Conservation (phyloP, 2,113 vertebrate species). For the Cariama cristata region DNA sequence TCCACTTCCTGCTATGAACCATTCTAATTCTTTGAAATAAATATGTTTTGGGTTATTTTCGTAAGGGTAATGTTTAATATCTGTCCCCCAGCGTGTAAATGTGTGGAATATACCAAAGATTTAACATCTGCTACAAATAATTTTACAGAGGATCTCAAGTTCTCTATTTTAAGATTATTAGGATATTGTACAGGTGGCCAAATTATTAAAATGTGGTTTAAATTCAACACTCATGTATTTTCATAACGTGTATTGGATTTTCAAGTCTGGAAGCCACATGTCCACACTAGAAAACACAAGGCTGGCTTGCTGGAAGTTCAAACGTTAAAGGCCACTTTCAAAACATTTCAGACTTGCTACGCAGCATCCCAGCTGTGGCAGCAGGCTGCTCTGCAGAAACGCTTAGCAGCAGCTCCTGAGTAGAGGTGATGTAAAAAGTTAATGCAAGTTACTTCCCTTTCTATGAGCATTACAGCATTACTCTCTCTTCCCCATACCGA, state of each 20-base stretch:
- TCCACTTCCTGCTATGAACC: constrained; percentile 10
- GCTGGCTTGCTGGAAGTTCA: constrained; percentile 9
- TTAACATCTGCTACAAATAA: constrained; percentile 72
- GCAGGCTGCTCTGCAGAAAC: background rate
- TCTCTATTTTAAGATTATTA: constrained; percentile 62
- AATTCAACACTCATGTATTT: constrained; percentile 24
- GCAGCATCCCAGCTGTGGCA: background rate
- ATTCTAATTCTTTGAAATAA: constrained; percentile 58
- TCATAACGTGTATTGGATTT: background rate
- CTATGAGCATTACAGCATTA: background rate
- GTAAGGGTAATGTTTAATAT: constrained; percentile 14
- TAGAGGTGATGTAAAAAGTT: background rate
- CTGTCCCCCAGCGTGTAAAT: constrained; percentile 27
- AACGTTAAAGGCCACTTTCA: constrained; percentile 30
- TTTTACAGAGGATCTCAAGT: constrained; percentile 36
- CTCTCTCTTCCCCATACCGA: background rate
- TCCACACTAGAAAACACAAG: background rate
- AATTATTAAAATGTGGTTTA: constrained; percentile 69
- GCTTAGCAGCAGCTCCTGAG: background rate
- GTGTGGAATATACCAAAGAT: constrained; percentile 34
- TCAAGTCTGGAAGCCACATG: constrained; percentile 71
- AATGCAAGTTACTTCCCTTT: background rate
- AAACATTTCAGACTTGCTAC: background rate
- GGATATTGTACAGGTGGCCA: constrained; percentile 68
- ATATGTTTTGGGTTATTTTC: constrained; percentile 43